Percentiles rank a stretch among this genome's conserved stretches.
phyloP scores from a whole-genome alignment of 2,797 vertebrate genomes.

The Mormyrops attenuatus region DNA sequence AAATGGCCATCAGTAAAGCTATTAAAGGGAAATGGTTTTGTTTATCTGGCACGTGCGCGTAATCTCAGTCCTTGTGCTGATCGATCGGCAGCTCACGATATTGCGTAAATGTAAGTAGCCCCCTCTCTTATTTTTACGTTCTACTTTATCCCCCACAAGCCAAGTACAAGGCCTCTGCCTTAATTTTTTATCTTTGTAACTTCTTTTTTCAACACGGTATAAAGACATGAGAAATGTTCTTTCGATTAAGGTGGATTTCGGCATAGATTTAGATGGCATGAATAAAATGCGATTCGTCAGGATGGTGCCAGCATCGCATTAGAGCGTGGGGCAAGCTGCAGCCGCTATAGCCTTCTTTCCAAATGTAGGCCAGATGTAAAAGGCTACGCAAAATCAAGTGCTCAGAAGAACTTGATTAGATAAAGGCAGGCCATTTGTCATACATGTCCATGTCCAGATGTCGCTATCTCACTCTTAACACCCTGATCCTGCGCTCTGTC shows the following conservation, averaged over 20 bases:
- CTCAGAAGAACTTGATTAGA: conserved; percentile 10
- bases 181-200: neutral
- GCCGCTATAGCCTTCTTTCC: neutral
- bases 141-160: neutral
- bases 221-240: neutral
- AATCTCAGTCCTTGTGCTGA: neutral
- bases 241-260: neutral
- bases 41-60: neutral
- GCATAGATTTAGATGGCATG: neutral
- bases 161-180: neutral
- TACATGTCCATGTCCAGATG: neutral
- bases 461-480: neutral
- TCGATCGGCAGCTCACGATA: neutral
- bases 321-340: neutral
- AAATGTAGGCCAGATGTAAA: neutral
- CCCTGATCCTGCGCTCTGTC: neutral
- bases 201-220: neutral
- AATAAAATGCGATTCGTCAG: neutral
- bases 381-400: neutral
- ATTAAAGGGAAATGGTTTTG: neutral
- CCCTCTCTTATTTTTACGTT: neutral
- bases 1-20: conserved; percentile 9
- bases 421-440: neutral
- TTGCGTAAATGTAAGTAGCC: neutral
- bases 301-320: neutral